phyloP scores from a whole-genome alignment of 2,113 vertebrate species.

The Ptyas mucosa region DNA sequence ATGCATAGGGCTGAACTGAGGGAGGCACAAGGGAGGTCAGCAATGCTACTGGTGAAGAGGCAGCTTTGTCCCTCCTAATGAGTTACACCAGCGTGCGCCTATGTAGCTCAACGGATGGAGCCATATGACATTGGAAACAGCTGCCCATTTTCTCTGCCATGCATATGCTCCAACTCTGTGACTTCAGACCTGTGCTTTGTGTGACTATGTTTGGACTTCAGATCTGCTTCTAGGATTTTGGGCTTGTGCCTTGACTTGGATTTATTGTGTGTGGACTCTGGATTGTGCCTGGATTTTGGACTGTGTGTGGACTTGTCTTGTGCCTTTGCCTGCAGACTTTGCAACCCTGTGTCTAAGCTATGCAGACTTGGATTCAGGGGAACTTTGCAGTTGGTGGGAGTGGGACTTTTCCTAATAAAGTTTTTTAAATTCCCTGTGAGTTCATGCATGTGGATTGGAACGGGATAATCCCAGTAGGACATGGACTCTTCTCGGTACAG shows the following conservation, averaged over 20 bases:
- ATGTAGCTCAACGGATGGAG: not conserved
- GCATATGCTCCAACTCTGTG: not conserved
- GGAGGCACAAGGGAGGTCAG: not conserved
- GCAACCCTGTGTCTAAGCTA: not conserved
- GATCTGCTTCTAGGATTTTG: not conserved
- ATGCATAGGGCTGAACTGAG: not conserved
- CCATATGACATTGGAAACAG: not conserved
- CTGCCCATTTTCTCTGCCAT: not conserved
- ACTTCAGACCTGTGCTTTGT: not conserved
- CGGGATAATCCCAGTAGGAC: not conserved
- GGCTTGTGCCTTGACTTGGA: not conserved
- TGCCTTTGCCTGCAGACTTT: not conserved
- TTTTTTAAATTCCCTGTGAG: not conserved
- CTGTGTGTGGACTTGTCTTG: not conserved
- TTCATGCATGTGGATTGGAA: not conserved
- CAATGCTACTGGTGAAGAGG: not conserved
- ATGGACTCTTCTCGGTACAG: not conserved
- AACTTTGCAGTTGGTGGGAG: not conserved
- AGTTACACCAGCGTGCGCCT: not conserved
- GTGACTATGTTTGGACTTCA: not conserved
- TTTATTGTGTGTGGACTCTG: not conserved
- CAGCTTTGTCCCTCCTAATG: not conserved
- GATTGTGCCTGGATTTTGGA: not conserved
- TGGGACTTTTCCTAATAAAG: not conserved
- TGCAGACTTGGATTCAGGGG: not conserved